Base-by-base conservation (phyloP, 2,113 vertebrate genomes). In the Odocoileus virginianus region DNA sequence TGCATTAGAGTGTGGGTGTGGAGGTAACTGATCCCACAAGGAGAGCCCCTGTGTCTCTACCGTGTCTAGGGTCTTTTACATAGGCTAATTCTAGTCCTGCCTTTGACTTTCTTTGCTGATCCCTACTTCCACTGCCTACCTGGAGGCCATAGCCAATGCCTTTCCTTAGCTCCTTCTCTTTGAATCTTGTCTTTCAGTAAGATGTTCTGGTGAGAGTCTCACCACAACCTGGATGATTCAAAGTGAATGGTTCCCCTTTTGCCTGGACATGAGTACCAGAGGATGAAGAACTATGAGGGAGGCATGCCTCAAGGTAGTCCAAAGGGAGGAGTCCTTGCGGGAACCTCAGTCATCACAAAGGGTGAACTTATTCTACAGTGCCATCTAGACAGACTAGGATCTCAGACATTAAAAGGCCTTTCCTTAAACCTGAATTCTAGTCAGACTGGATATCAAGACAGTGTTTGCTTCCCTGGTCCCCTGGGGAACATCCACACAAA, bases 211-310 rank as follows among this genome's bases (percentile, higher is more conserved):
- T 13, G 30, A 64, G 19, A 13, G 19, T n/a, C 33, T n/a, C 17
- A 64, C 43, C 21, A 25, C 0, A 0, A 14, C 30, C 19, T 64
- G 30, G 12, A 2, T 33, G 11, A 50, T n/a, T 45, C 43, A 21
- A 87, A 30, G 43, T 87, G 19, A 87, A 21, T 64, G 19, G 2
- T 47, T 52, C 30, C 50, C 30, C 23, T 82, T n/a, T n/a, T n/a
- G 7, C 43, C 27, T 30, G 33, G 6, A 82, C 11, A 4, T 13
- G 19, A 54, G 13, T 21, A 23, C 52, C 33, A 83, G 52, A 36
- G 21, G 21, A 55, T 2, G 0, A 23, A 54, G 50, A n/a, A n/a
- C 33, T 14, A 54, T 83, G 12, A n/a, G 50, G 19, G 52, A 25
- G 19, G 21, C 2, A 7, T 7, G 12, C 19, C 50, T 25, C 50